Evolutionary conservation across 2,888 invertebrate genomes (phyloP).

Genomic region (Hypsopygia costalis): DNA sequence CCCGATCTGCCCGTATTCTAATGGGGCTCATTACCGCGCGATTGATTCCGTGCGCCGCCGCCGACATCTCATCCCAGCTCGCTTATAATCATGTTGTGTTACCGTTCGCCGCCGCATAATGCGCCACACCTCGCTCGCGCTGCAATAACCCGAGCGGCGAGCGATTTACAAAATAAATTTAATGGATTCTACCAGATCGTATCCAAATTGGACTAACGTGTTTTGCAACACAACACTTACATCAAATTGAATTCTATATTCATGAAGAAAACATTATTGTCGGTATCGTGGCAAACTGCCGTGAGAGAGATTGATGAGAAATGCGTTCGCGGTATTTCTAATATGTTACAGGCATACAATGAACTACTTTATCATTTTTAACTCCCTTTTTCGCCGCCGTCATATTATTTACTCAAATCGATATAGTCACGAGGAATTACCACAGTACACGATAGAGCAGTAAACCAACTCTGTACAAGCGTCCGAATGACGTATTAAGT

Average conservation of each 20-base stretch:
- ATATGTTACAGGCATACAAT: too few relatives aligned
- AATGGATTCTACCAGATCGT: neutral
- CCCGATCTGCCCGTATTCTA: slow-evolving; percentile 25
- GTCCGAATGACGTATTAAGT: too few relatives aligned
- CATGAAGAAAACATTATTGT: neutral
- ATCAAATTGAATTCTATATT: neutral
- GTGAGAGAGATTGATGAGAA: too few relatives aligned
- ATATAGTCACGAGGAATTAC: too few relatives aligned
- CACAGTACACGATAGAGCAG: too few relatives aligned
- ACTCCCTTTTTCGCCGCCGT: too few relatives aligned
- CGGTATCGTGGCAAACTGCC: neutral
- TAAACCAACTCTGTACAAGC: too few relatives aligned
- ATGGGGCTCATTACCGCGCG: slow-evolving; percentile 25
- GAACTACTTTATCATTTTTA: too few relatives aligned
- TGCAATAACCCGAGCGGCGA: neutral
- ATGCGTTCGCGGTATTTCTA: too few relatives aligned
- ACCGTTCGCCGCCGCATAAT: neutral
- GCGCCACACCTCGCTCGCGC: neutral
- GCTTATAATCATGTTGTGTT: neutral
- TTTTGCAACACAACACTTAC: slow-evolving; percentile 6
- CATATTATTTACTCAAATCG: too few relatives aligned
- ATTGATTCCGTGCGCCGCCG: slow-evolving; percentile 18
- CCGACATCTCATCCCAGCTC: slow-evolving; percentile 7
- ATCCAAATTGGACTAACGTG: neutral
- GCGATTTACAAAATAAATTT: neutral